These are phyloP conservation scores for Dolichoris vasculosae DNA, from an alignment of 1,140 invertebrate genomes.

Conservation along the genomic window DNA sequence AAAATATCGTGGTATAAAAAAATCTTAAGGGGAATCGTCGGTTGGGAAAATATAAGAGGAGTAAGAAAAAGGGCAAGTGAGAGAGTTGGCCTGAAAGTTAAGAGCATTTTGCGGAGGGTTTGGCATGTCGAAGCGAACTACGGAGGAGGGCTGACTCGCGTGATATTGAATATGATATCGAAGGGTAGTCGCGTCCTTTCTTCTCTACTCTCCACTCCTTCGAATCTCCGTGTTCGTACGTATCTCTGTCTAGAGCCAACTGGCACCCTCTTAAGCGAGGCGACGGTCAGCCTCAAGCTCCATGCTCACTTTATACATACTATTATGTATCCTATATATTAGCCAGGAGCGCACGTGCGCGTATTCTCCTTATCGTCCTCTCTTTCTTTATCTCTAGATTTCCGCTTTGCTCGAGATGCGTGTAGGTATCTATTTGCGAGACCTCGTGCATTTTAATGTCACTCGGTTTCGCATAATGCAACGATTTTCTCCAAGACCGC, in stretches of 20 bases:
- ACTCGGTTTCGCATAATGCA: constrained; percentile 15
- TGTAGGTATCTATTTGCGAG: constrained; percentile 20
- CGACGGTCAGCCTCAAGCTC: constrained; percentile 33
- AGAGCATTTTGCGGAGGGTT: constrained; percentile 41
- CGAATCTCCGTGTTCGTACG: background rate
- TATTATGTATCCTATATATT: constrained; percentile 48
- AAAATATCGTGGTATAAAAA: constrained; percentile 16
- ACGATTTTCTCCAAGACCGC: constrained; percentile 38
- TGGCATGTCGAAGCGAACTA: background rate
- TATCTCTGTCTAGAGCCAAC: constrained; percentile 35
- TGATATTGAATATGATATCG: constrained; percentile 44
- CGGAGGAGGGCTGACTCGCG: constrained; percentile 19
- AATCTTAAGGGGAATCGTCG: background rate
- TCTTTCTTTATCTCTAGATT: background rate
- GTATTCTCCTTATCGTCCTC: constrained; percentile 23
- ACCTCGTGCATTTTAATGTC: constrained; percentile 21
- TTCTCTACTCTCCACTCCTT: background rate
- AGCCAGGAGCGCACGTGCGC: constrained; percentile 28
- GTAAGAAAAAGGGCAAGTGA: background rate
- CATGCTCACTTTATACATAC: constrained; percentile 26
- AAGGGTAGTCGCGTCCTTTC: background rate
- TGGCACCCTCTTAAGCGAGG: constrained; percentile 48
- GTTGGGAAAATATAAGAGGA: background rate
- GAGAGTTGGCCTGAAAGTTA: constrained; percentile 23
- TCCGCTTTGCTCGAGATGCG: background rate